Conservation (phyloP, 53 echinoderm and acorn worm species). For the Stichopus horrens region DNA sequence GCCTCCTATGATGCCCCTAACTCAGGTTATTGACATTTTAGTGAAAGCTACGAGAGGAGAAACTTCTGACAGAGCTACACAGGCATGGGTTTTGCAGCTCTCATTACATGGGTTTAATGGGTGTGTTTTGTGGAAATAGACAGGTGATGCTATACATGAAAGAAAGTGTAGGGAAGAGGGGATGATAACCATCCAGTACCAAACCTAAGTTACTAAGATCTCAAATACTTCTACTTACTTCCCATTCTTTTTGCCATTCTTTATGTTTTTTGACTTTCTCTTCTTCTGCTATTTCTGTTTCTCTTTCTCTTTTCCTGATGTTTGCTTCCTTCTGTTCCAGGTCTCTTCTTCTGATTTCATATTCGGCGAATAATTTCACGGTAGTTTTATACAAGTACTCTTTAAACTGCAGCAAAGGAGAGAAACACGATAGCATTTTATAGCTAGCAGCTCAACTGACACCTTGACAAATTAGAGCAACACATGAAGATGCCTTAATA, state of each 20-base stretch:
- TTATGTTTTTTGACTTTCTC: slow-evolving; percentile 92
- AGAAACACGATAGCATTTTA: not conserved
- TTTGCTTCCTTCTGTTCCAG: slow-evolving; percentile 85
- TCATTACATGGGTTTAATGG: too few relatives aligned
- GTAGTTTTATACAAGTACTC: slow-evolving; percentile 85
- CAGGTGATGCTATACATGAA: too few relatives aligned
- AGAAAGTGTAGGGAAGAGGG: too few relatives aligned
- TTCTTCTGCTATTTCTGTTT: slow-evolving; percentile 83
- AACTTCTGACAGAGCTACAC: too few relatives aligned
- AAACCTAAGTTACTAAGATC: not conserved
- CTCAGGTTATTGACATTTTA: too few relatives aligned
- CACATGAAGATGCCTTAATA: too few relatives aligned
- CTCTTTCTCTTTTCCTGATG: slow-evolving; percentile 88
- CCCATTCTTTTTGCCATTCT: slow-evolving; percentile 99
- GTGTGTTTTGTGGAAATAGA: too few relatives aligned
- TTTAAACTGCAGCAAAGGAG: slow-evolving; percentile 64
- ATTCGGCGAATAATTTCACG: slow-evolving; percentile 94
- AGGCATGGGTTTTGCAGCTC: too few relatives aligned
- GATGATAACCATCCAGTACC: too few relatives aligned
- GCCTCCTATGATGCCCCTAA: too few relatives aligned
- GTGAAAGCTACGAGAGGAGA: too few relatives aligned
- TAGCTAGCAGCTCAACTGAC: not conserved
- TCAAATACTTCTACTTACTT: slow-evolving; percentile 55
- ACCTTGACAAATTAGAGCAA: too few relatives aligned
- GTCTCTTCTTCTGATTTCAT: slow-evolving; percentile 77